Evolutionary conservation across 2,797 vertebrate genomes (phyloP), one percentile per base, ranked within the genome.

Genomic region (Rhynchonycteris naso): DNA sequence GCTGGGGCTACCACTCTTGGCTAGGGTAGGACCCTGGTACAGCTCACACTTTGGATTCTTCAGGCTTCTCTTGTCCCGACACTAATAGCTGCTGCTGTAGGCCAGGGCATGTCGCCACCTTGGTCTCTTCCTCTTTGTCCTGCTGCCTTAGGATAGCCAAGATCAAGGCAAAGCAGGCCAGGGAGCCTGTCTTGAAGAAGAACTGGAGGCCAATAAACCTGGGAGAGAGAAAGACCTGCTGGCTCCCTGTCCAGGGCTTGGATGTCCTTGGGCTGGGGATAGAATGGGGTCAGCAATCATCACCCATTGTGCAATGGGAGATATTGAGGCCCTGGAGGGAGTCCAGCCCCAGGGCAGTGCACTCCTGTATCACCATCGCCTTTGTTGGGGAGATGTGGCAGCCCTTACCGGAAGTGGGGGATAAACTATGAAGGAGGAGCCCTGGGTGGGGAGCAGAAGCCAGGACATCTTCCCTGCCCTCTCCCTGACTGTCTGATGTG

Each of bases 131-230:
- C 15, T 97, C 95, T 79, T 90, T 97, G 71, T 97, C 96, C 76
- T 98, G 98, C 71, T 96, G 95, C 5, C 96, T 71, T 50, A 98
- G 92, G 11, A 99, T 93, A 59, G 95, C 4, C 0, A 97, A 97
- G 66, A 98, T 97, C 0, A 97, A 93, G 89, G 83, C 58, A 0
- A 98, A 98, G 89, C 98, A 98, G 28, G 98, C 76, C 81, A 98
- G 96, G 1, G 97, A 88, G 0, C 98, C 96, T 0, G 88, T 95
- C 94, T 98, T 98, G 28, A 98, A 98, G 97, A 98, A 98, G 50
- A 98, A 54, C 94, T 98, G 98, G n/a, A 98, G 95, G 1, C 98
- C 98, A 0, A 99, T 93, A 2, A 97, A 99, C 92, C 98, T 99
- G 97, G 0, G 93, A 12, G 91, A 24, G 71, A 90, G 56, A 35